A percentile compares a stretch with the other conserved stretches of the same genome.
These are phyloP conservation scores for Hipparchia sbordonii DNA, from an alignment of 2,888 invertebrate genomes.

Conservation along the genomic window DNA sequence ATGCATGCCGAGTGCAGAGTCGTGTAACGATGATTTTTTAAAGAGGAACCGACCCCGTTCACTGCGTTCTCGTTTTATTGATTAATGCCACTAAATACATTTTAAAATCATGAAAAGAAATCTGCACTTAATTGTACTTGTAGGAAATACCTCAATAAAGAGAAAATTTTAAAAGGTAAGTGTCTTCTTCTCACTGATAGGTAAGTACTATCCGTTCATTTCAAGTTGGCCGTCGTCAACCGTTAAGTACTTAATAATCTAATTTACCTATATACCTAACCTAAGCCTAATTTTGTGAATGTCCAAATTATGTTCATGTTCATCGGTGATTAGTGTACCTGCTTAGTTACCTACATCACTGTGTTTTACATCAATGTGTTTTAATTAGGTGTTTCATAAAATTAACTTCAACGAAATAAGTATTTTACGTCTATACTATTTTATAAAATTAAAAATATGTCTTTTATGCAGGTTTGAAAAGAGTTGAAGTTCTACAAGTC, in stretches of 20 bases:
- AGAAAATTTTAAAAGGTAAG: no score
- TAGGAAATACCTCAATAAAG: background rate
- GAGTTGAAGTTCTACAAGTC: constrained; percentile 22
- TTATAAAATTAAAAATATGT: constrained; percentile 8
- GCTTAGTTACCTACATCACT: no score
- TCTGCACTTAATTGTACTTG: background rate
- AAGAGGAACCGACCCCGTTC: constrained; percentile 45
- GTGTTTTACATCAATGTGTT: no score
- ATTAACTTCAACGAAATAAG: background rate
- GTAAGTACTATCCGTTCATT: no score
- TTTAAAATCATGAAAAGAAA: constrained; percentile 17
- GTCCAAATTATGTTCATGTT: no score
- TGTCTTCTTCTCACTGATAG: no score
- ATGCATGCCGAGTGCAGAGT: constrained; percentile 49
- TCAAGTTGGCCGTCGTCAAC: no score
- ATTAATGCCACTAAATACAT: constrained; percentile 23
- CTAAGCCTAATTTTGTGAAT: no score
- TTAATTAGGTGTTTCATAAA: no score
- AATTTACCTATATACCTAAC: no score
- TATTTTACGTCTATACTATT: background rate
- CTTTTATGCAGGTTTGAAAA: constrained; percentile 15
- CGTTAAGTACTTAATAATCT: no score
- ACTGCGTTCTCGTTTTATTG: constrained; percentile 26
- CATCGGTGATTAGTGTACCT: no score
- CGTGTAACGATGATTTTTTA: constrained; percentile 55